phyloP scores from a whole-genome alignment of 2,113 vertebrate species.

The Peromyscus californicus region DNA sequence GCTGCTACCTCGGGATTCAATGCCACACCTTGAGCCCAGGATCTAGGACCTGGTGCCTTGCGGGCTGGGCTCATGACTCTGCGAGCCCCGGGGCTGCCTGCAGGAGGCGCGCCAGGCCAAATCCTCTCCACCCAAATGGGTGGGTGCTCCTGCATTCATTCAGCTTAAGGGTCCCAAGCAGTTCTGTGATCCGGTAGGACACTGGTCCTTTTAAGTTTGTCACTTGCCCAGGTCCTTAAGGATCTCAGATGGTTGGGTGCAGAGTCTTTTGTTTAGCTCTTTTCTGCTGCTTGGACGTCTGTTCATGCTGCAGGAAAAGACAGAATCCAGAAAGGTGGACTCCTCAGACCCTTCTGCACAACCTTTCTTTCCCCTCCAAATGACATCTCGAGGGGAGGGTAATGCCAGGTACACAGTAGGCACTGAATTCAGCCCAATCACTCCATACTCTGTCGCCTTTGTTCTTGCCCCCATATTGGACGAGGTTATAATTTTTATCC shows the following conservation, averaged over 20 bases:
- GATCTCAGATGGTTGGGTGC: not conserved
- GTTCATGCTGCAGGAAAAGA: not conserved
- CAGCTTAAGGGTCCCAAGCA: not conserved
- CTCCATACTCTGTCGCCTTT: rapidly evolving
- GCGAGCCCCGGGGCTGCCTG: not conserved
- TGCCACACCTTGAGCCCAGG: not conserved
- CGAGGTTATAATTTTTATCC: conserved; percentile 45
- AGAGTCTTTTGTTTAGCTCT: not conserved
- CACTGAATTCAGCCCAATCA: not conserved
- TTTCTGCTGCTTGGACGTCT: not conserved
- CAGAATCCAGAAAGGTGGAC: rapidly evolving
- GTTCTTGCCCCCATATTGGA: not conserved
- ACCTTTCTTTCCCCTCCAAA: rapidly evolving
- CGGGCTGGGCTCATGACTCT: not conserved
- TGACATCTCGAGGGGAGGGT: not conserved
- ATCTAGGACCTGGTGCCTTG: not conserved
- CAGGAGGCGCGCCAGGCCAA: not conserved
- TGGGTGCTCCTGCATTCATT: not conserved
- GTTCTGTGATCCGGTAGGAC: not conserved
- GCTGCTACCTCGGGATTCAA: not conserved
- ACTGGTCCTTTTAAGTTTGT: not conserved
- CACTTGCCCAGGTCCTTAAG: not conserved
- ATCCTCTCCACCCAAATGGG: not conserved
- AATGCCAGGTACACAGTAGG: rapidly evolving
- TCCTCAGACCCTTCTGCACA: not conserved